Percentiles rank a stretch among this genome's conserved stretches.
These are phyloP conservation scores for Micrastur ruficollis DNA, from an alignment of 2,797 vertebrate genomes.

Conservation along the genomic window DNA sequence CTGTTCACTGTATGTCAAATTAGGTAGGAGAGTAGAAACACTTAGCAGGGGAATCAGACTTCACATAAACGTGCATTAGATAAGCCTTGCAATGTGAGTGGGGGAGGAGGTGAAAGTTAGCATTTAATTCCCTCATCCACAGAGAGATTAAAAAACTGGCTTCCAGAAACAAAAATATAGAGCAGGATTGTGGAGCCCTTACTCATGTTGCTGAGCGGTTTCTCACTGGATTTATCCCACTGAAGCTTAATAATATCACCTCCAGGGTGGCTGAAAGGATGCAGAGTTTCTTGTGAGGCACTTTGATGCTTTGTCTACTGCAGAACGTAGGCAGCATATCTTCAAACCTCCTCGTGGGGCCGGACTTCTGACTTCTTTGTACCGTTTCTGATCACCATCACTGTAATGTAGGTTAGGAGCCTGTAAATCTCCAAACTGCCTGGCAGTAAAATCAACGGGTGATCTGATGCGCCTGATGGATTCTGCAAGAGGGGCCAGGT, in stretches of 20 bases:
- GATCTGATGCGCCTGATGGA: background rate
- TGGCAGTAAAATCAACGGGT: background rate
- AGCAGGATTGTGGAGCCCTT: background rate
- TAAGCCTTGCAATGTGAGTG: background rate
- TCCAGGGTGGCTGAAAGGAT: background rate
- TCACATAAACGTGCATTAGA: background rate
- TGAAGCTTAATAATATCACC: background rate
- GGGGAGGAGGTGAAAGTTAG: background rate
- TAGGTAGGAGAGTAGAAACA: constrained; percentile 19
- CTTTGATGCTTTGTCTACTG: background rate
- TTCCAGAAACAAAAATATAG: constrained; percentile 27
- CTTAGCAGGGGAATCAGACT: background rate
- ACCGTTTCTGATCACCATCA: background rate
- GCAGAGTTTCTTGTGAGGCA: background rate
- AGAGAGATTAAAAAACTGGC: background rate
- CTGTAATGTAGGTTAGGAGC: background rate
- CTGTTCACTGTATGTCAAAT: constrained; percentile 18
- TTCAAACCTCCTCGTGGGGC: background rate
- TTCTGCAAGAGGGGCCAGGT: background rate
- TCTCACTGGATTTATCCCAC: background rate
- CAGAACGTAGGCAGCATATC: background rate
- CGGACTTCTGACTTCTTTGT: background rate
- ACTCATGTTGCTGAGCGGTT: background rate
- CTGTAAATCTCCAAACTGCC: background rate
- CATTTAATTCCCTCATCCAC: background rate